Percentiles rank a stretch among this genome's conserved stretches.
phyloP scores from a whole-genome alignment of 2,888 invertebrate genomes.

The Ceramica pisi region DNA sequence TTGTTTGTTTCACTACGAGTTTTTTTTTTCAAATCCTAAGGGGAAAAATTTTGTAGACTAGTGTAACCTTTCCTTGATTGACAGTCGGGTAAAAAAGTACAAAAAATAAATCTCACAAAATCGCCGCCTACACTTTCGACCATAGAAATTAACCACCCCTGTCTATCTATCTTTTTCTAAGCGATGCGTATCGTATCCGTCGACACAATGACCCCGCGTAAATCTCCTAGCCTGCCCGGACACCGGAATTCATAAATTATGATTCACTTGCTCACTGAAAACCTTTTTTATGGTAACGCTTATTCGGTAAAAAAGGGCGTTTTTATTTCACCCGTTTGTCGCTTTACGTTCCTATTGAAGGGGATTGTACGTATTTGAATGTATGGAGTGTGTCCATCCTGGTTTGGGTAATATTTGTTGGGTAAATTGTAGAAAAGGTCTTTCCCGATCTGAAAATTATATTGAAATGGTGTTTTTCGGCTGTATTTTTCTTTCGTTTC shows the following conservation, averaged over 20 bases:
- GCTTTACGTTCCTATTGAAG: conserved; percentile 75
- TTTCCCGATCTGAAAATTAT: conserved; percentile 6
- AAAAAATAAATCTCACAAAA: background rate
- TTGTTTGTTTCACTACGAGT: too few species aligned
- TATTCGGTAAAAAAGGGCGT: conserved; percentile 87
- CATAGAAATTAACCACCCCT: conserved; percentile 39
- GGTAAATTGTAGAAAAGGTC: conserved; percentile 30
- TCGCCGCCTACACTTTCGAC: conserved; percentile 34
- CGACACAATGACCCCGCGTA: conserved; percentile 90
- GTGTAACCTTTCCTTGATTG: too few species aligned
- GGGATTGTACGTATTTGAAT: conserved; percentile 59
- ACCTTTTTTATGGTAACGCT: conserved; percentile 90
- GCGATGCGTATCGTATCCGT: conserved; percentile 76
- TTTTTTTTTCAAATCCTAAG: too few species aligned
- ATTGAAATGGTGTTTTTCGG: background rate
- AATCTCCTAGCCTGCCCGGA: conserved; percentile 84
- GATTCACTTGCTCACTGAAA: conserved; percentile 91
- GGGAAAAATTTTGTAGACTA: too few species aligned
- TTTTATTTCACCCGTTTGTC: conserved; percentile 88
- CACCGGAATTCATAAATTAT: conserved; percentile 91
- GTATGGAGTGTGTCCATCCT: conserved; percentile 54
- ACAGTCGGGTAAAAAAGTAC: too few species aligned
- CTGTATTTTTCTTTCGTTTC: background rate
- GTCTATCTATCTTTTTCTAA: conserved; percentile 68
- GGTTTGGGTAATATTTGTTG: conserved; percentile 44